Conservation (phyloP, 2,113 vertebrate species). For the Saccopteryx leptura region DNA sequence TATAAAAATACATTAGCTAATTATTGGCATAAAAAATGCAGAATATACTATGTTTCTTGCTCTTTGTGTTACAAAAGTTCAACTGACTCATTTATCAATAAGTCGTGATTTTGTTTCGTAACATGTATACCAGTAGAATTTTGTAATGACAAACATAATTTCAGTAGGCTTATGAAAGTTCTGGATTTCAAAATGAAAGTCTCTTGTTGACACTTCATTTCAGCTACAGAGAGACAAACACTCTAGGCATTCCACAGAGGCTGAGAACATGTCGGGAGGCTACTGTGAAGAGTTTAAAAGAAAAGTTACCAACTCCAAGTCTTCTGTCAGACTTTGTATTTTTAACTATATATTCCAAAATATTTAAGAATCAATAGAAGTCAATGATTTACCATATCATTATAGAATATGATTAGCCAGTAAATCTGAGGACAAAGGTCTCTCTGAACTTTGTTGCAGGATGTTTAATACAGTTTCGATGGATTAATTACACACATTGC, state of each 20-base stretch:
- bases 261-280: not conserved
- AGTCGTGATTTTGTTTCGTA: constrained; percentile 12
- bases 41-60: not conserved
- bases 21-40: constrained; percentile 32
- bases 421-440: constrained; percentile 61
- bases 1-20: constrained; percentile 29
- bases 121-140: constrained; percentile 50
- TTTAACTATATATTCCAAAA: not conserved
- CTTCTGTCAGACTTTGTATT: not conserved
- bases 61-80: constrained; percentile 33
- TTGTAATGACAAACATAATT: constrained; percentile 58
- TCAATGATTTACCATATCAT: constrained; percentile 39
- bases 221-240: not conserved
- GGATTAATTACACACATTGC: constrained; percentile 49
- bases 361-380: constrained; percentile 20
- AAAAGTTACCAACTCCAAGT: not conserved
- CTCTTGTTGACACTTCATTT: constrained; percentile 15
- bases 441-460: constrained; percentile 29
- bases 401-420: constrained; percentile 36
- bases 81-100: constrained; percentile 42
- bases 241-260: not conserved
- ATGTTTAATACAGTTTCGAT: constrained; percentile 43
- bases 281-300: not conserved
- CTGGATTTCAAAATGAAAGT: constrained; percentile 57
- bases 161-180: constrained; percentile 46